phyloP scores from a whole-genome alignment of 2,888 invertebrate species.

The Anaspis maculata region DNA sequence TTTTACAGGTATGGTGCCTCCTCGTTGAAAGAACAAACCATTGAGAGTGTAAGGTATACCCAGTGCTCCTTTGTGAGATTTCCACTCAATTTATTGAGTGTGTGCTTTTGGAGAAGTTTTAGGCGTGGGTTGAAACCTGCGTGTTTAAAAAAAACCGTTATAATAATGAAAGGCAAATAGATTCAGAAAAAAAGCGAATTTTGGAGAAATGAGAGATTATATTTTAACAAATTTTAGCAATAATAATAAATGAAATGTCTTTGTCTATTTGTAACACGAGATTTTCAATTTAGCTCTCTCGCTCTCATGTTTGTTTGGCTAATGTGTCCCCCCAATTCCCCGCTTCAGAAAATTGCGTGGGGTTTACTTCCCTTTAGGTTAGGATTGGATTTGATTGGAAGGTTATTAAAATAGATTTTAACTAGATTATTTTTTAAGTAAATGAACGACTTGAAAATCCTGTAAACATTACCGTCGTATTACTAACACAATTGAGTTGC shows the following conservation, averaged over 20 bases:
- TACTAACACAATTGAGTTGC: too few species aligned
- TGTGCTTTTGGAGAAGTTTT: slow-evolving; percentile 25
- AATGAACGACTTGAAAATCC: too few species aligned
- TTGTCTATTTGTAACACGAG: not conserved
- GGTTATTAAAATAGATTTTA: too few species aligned
- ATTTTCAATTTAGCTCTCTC: not conserved
- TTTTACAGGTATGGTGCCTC: slow-evolving; percentile 31
- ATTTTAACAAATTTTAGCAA: slow-evolving; percentile 15
- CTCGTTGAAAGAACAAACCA: slow-evolving; percentile 30
- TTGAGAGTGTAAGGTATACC: slow-evolving; percentile 17
- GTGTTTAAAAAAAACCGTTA: slow-evolving; percentile 18
- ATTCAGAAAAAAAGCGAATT: slow-evolving; percentile 4
- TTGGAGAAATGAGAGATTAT: slow-evolving; percentile 7
- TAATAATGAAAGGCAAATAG: slow-evolving; percentile 5
- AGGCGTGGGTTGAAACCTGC: slow-evolving; percentile 33
- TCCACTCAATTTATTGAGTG: slow-evolving; percentile 19
- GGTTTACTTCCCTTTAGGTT: too few species aligned
- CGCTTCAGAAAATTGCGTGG: too few species aligned
- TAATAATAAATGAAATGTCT: slow-evolving; percentile 9
- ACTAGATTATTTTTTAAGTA: too few species aligned
- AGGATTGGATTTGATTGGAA: too few species aligned
- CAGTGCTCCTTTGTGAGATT: slow-evolving; percentile 25
- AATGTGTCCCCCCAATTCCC: too few species aligned
- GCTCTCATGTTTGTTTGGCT: too few species aligned
- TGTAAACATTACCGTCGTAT: too few species aligned